Base-by-base conservation (phyloP, 2,888 invertebrate genomes). In the Phaedon cochleariae region DNA sequence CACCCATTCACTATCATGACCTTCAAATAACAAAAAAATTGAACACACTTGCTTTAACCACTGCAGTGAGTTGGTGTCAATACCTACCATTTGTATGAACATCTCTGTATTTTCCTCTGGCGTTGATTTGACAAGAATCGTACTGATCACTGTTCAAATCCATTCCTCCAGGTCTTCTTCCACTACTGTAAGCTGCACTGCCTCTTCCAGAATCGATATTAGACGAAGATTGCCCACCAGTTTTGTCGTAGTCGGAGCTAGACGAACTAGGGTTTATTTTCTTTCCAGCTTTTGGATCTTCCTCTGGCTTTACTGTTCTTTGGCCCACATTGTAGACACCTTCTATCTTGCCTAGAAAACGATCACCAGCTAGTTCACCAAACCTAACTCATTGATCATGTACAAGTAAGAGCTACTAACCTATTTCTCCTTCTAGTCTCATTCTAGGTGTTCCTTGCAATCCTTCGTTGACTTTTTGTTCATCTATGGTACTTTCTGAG, bases 121-220 rank as follows among this genome's bases (percentile, higher is more conserved):
- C 37, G 59, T 63, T 60, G 17, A 59, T 59, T 57, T 77, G 81
- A 49, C 84, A 85, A 10, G 86, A 86, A 76, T 89, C 89, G 0
- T 88, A 83, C 26, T 79, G 86, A 74, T 89, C 89, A 1, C 86
- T 87, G 45, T 87, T 88, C 0, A 88, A 86, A 74, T 88, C 88
- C 34, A 83, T 76, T 6, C 85, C 82, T 52, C 62, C 71, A 64
- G 88, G 88, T 75, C 90, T 84, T 68, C 91, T 83, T 1, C 91
- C 92, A 76, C 92, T 92, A 41, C 92, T 92, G 81, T 92, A 92
- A 49, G 92, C 91, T 5, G 92, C 92, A 79, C 92, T 92, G n/a
- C 92, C 92, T 71, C 92, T 85, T 17, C 92, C 92, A 0, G 92
- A 92, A 81, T 93, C 92, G 20, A 91, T 91, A 79, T 92, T 92